Evolutionary conservation across 2,888 invertebrate species (phyloP), one percentile per base, ranked within the genome.

Genomic region (Aporophyla lueneburgensis): DNA sequence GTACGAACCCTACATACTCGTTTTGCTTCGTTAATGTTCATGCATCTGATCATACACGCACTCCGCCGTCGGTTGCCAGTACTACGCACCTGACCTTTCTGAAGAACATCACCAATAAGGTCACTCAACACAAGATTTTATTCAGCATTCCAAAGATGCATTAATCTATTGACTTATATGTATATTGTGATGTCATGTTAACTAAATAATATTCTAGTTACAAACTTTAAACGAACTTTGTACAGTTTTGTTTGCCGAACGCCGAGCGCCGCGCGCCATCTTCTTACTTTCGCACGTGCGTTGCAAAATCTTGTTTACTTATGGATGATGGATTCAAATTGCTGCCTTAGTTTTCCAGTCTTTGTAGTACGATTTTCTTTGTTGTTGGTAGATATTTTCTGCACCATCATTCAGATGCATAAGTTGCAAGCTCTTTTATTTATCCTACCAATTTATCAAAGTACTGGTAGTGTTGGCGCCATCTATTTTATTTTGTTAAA

Each of bases 241-340:
- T 53, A n/a, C 27, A 61, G 33, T 27, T 59, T 74, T 53, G 43
- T 49, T 76, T 76, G 33, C 10, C 19, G n/a, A 49, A 66, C 19
- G 19, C 46, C 19, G 43, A 40, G 51, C 19, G 7, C 5, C 5
- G 51, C 14, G 7, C 5, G 9, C 14, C 19, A 27, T n/a, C 46
- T 33, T 24, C n/a, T 46, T 46, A 46, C n/a, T 72, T 56, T 27
- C 7, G 33, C 62, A 21, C 33, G 76, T 24, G 46, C 46, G 21
- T 56, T 21, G 33, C 24, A 21, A 61, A 46, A 5, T 27, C 6
- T 74, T 75, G 33, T 76, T 49, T 63, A 56, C 24, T 9, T 12
- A 21, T 24, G 53, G 21, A 76, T 76, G 74, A 75, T 75, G 21
- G 77, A 76, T 75, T 63, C n/a, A 43, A 56, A 76, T 76, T 76